Percentiles rank a stretch among this genome's conserved stretches.
Evolutionary conservation across 2,797 vertebrate genomes (phyloP).

Genomic region (Hirundo rustica): DNA sequence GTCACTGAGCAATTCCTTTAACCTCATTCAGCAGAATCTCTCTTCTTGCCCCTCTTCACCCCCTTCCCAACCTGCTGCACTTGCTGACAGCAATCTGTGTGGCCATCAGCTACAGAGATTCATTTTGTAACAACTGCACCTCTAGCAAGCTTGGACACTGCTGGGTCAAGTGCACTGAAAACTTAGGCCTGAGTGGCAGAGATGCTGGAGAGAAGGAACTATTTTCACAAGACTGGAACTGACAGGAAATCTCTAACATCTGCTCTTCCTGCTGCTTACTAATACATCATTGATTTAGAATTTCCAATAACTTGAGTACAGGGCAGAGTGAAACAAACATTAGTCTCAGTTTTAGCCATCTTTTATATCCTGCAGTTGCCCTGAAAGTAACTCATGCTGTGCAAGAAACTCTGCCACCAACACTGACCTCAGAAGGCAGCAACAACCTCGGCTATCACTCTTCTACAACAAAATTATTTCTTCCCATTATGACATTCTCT

Average conservation of each 20-base stretch:
- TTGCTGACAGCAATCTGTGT: background rate
- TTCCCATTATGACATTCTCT: background rate
- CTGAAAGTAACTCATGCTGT: background rate
- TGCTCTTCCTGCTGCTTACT: background rate
- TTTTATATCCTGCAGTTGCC: background rate
- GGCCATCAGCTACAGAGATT: background rate
- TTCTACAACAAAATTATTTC: background rate
- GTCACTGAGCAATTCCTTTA: background rate
- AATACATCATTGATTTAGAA: background rate
- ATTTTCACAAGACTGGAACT: background rate
- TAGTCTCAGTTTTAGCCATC: background rate
- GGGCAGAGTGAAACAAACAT: background rate
- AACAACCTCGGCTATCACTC: background rate
- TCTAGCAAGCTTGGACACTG: background rate
- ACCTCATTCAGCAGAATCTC: background rate
- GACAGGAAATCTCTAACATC: background rate
- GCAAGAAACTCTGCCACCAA: background rate
- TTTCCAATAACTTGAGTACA: background rate
- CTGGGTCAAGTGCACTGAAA: background rate
- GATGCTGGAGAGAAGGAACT: background rate
- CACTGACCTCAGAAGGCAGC: background rate
- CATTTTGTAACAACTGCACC: background rate
- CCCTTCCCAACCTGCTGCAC: background rate
- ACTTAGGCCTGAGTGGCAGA: background rate
- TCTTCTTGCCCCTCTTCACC: background rate